Conservation (phyloP, 2,797 vertebrate species). For the Sebastes minor region DNA sequence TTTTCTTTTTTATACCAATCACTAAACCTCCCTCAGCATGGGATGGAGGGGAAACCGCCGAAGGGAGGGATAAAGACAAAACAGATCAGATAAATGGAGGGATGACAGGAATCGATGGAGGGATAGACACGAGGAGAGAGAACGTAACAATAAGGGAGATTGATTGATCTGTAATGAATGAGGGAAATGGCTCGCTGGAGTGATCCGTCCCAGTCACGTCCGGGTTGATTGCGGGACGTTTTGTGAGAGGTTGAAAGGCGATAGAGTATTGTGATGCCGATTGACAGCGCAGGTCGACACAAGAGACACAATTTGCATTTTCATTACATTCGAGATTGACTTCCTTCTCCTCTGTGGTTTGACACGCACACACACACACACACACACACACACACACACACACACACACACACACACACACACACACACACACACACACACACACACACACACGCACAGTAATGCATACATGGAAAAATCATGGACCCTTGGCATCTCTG, state of each 20-base stretch:
- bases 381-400: background rate
- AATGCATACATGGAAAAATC: constrained; percentile 21
- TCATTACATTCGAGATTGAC: constrained; percentile 67
- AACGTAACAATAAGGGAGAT: constrained; percentile 56
- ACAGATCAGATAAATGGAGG: constrained; percentile 29
- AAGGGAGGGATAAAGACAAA: constrained; percentile 43
- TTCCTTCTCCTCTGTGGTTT: constrained; percentile 47
- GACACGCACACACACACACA: background rate
- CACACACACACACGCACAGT: background rate
- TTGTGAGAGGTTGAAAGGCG: constrained; percentile 36
- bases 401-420: background rate
- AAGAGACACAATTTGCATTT: constrained; percentile 71
- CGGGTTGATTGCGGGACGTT: constrained; percentile 32
- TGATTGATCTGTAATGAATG: constrained; percentile 67
- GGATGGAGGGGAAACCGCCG: constrained; percentile 2
- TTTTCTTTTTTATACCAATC: constrained; percentile 8
- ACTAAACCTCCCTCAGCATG: constrained; percentile 23
- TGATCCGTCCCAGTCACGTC: constrained; percentile 45
- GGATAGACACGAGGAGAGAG: constrained; percentile 44
- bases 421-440: background rate
- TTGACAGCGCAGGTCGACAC: constrained; percentile 65
- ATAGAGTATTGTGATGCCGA: constrained; percentile 57
- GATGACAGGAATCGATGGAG: constrained; percentile 60
- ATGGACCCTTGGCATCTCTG: background rate
- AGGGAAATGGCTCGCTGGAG: constrained; percentile 49